Conservation (phyloP, 1,140 invertebrate genomes). For the Aricia agestis region DNA sequence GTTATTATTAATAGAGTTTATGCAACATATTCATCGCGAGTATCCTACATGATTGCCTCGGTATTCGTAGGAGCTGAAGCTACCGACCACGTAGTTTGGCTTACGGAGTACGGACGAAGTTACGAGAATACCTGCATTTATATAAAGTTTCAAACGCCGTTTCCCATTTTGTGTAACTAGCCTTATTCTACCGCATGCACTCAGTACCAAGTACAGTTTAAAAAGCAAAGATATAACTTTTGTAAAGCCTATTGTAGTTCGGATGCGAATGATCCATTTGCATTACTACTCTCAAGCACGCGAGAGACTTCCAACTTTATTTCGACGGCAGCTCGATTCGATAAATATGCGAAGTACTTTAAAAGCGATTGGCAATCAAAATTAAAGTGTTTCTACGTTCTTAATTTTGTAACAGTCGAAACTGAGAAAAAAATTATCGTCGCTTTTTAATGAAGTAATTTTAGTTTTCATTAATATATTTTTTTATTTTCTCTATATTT, state of each 20-base stretch:
- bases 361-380: not conserved
- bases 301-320: constrained; percentile 4
- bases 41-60: constrained; percentile 3
- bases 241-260: constrained; percentile 12
- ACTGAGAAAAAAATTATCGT: not conserved
- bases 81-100: constrained; percentile 2
- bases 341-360: not conserved
- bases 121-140: constrained; percentile 7
- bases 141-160: constrained; percentile 5
- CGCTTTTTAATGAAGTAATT: not conserved
- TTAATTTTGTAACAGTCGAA: not conserved
- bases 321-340: not conserved
- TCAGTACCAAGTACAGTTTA: constrained; percentile 13
- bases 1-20: constrained; percentile 3
- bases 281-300: constrained; percentile 8
- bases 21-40: not conserved
- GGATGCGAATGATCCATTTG: constrained; percentile 15
- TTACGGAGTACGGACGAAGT: constrained; percentile 1
- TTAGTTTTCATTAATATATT: not conserved
- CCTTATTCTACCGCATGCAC: constrained; percentile 14
- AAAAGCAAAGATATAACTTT: constrained; percentile 16
- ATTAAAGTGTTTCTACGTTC: not conserved
- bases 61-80: not conserved
- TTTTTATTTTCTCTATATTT: not conserved
- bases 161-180: constrained; percentile 11